A percentile compares a stretch with the other conserved stretches of the same genome.
phyloP scores from a whole-genome alignment of 2,888 invertebrate genomes.

The Pogonocherus hispidulus region DNA sequence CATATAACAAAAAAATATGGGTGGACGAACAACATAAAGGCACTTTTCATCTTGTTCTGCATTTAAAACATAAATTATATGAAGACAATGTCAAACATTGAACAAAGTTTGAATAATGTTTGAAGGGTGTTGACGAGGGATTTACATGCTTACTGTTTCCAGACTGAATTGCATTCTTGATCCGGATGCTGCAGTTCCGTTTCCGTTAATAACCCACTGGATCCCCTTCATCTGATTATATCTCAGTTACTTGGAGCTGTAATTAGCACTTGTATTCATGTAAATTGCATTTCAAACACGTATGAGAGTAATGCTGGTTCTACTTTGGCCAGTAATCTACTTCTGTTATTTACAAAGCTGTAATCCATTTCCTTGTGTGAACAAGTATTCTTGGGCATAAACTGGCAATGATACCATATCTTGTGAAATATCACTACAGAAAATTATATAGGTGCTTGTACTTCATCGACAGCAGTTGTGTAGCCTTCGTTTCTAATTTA shows the following conservation, averaged over 20 bases:
- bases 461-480: too few relatives aligned
- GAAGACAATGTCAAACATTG: background rate
- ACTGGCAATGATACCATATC: too few relatives aligned
- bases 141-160: constrained; percentile 36
- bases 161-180: constrained; percentile 34
- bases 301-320: constrained; percentile 13
- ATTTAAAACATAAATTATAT: background rate
- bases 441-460: too few relatives aligned
- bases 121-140: constrained; percentile 24
- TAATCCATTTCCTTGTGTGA: background rate
- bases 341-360: background rate
- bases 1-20: too few relatives aligned
- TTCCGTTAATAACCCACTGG: constrained; percentile 44
- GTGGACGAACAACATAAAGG: too few relatives aligned
- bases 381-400: too few relatives aligned
- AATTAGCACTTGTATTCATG: constrained; percentile 34
- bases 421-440: too few relatives aligned
- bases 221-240: constrained; percentile 32
- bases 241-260: constrained; percentile 12
- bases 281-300: constrained; percentile 10
- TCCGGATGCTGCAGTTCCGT: constrained; percentile 45
- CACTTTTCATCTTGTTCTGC: too few relatives aligned
- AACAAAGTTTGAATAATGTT: constrained; percentile 30
- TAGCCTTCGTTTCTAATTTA: too few relatives aligned
- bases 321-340: background rate